phyloP scores from a whole-genome alignment of 2,797 vertebrate species.

The Chiloscyllium punctatum region DNA sequence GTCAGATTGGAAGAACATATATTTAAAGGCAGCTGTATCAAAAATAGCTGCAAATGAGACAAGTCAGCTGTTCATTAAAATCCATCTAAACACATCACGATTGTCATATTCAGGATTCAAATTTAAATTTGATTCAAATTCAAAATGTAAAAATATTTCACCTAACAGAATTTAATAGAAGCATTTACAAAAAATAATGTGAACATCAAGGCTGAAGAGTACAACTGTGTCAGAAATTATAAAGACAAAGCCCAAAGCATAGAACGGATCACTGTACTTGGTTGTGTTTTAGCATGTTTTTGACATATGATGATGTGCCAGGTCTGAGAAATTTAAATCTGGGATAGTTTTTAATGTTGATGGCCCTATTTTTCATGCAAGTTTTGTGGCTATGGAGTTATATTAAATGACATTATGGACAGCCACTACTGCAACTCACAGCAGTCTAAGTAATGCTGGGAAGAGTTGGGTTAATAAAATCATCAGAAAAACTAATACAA shows the following conservation, averaged over 20 bases:
- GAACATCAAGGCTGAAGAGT: background rate
- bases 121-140: too few relatives aligned
- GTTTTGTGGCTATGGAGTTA: background rate
- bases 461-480: background rate
- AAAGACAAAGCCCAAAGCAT: background rate
- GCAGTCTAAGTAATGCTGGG: background rate
- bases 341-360: background rate
- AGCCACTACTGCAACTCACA: background rate
- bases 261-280: background rate
- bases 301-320: background rate
- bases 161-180: background rate
- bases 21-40: background rate
- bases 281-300: background rate
- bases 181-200: background rate
- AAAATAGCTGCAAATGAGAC: background rate
- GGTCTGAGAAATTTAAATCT: background rate
- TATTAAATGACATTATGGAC: background rate
- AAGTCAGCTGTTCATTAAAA: background rate
- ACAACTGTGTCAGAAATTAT: background rate
- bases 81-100: background rate
- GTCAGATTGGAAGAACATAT: background rate
- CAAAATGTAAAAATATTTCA: background rate
- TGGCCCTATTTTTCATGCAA: background rate
- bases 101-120: background rate
- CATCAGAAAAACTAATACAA: background rate